Evolutionary conservation across 2,113 vertebrate species (phyloP), one percentile per base, ranked within the genome.

Genomic region (Ascaphus truei): DNA sequence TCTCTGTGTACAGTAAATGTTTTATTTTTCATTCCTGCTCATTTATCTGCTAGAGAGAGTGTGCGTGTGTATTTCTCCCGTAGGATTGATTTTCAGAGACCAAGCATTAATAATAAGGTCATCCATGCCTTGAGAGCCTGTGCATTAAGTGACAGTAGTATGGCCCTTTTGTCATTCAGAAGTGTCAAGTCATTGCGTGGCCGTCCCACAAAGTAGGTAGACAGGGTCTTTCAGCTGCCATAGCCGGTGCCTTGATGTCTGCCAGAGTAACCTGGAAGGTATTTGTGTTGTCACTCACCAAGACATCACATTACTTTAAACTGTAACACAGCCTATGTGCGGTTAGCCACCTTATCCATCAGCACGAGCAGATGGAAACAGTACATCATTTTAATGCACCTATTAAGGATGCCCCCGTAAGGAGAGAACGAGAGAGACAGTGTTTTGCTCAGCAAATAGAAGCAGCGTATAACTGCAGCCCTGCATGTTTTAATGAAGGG

Each of bases 131-230:
- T 29, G 53, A 73, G 48, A 69, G 36, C 20, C 6, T 25, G 2
- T 48, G 48, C 31, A 25, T 13, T 58, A 76, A 85, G 73, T 88
- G 87, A 84, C 80, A 76, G 86, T 77, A 71, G 74, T 80, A 79
- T 81, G 77, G 83, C 80, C 76, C 80, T 74, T 74, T 76, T 80
- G 85, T 85, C 88, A 81, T 77, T 83, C 73, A 81, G 76, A 68
- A 73, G 80, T 55, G 75, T 79, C 75, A 75, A 74, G 81, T 79
- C 72, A 79, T 79, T 81, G 83, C 84, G 77, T 77, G 79, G 69
- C 75, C 72, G 58, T 81, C 76, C 68, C 58, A 48, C 63, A 18
- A 68, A 69, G 68, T 66, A 79, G 80, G 47, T 7, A 57, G 56
- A 45, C 47, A 56, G 59, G 57, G 67, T 68, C 67, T 48, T 68